phyloP scores from a whole-genome alignment of 1,140 invertebrate species.

The Drosophila mauritiana region DNA sequence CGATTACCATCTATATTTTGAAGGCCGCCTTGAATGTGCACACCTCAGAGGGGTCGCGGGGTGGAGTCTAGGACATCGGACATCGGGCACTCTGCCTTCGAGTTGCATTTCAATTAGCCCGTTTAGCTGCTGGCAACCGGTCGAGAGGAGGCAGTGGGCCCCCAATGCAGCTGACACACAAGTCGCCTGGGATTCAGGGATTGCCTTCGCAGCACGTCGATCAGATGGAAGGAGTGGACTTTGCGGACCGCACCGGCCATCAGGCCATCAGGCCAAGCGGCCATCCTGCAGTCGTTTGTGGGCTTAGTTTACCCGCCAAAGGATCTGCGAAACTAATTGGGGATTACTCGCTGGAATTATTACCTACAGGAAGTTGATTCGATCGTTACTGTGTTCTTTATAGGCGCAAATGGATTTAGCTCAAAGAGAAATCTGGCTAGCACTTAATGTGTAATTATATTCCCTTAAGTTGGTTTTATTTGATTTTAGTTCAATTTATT shows the following conservation, averaged over 20 bases:
- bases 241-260: no score
- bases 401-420: neutral
- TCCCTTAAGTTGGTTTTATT: neutral
- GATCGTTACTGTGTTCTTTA: neutral
- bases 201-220: constrained; percentile 10
- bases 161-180: constrained; percentile 16
- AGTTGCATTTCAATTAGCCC: constrained; percentile 52
- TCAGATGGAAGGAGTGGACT: constrained; percentile 7
- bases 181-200: constrained; percentile 12
- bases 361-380: neutral
- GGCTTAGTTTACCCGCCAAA: neutral
- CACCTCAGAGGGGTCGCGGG: constrained; percentile 19
- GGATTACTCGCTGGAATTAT: neutral
- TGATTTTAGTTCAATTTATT: no score
- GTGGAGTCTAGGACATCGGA: neutral
- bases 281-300: constrained; percentile 1
- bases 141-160: neutral
- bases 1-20: no score
- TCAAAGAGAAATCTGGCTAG: neutral
- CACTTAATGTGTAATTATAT: neutral
- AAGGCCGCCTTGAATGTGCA: neutral
- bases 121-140: constrained; percentile 21
- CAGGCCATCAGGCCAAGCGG: neutral
- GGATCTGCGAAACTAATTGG: neutral
- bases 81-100: constrained; percentile 2